Base-by-base conservation (phyloP, 2,113 vertebrate species). In the Melanocharis versteri region DNA sequence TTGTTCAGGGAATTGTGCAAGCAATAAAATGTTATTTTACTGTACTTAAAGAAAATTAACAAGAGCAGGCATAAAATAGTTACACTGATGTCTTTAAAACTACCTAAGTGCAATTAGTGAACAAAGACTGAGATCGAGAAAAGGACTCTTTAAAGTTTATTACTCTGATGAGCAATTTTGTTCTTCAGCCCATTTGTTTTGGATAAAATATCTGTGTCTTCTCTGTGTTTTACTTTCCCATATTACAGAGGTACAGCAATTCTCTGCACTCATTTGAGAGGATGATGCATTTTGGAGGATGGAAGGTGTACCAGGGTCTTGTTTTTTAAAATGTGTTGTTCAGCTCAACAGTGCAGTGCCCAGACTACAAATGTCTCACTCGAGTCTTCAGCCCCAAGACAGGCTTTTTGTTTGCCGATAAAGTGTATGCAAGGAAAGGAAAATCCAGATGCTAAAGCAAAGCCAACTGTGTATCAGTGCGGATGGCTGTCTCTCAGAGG, bases 21-120 rank as follows among this genome's bases (percentile, higher is more conserved):
- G 91, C 83, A 96, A 95, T 95, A 96, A 95, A 97, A 92, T 88
- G 75, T 58, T 96, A 82, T 85, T 97, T 93, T 94, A 92, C 80
- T 87, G 61, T 96, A 93, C 89, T 96, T 95, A 69, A 88, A 95
- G 84, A 94, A 94, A 97, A 97, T 97, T 97, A 97, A 97, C 82
- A 95, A 40, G 26, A 96, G 48, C 54, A 84, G 64, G 42, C 72
- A 88, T 45, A 92, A 83, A 94, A 92, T 30, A 90, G 87, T 73
- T 91, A 94, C 78, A 58, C 4, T 73, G 64, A 85, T 78, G 75
- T 47, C 64, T 89, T 89, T 80, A 30, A 91, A 96, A 94, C 91
- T 68, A 65, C 54, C 40, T 83, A 72, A 87, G 57, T 79, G 50
- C 77, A 82, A 21, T 87, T 91, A 87, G 56, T 77, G 93, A 89